Conservation (phyloP, 2,113 vertebrate species). For the Machaerirhynchus nigripectus region DNA sequence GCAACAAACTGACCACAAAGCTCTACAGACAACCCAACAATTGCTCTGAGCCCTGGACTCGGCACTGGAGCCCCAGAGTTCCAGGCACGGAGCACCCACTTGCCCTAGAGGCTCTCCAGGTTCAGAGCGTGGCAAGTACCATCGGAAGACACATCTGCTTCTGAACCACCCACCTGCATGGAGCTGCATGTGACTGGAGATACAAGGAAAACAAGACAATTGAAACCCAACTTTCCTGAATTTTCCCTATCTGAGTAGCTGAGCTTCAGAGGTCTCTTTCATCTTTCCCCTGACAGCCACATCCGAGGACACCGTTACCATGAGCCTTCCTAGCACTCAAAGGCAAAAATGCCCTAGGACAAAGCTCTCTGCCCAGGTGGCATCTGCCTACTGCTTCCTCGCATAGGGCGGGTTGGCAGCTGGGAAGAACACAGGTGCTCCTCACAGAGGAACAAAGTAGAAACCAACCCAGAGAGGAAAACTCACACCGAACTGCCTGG, state of each 20-base stretch:
- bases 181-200: neutral
- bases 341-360: neutral
- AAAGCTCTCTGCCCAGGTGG: neutral
- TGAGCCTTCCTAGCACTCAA: neutral
- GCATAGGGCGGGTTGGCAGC: rapidly evolving
- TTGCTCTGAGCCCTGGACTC: neutral
- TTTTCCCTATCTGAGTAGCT: neutral
- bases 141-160: neutral
- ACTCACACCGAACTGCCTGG: neutral
- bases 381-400: neutral
- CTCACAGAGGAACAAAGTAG: neutral
- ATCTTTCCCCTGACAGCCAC: neutral
- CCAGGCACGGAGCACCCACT: neutral
- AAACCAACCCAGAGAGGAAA: neutral
- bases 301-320: neutral
- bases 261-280: neutral
- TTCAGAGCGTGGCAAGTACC: neutral
- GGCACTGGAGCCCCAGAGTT: neutral
- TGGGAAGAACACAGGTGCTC: neutral
- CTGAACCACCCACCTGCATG: neutral
- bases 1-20: neutral
- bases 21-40: neutral
- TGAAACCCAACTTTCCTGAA: neutral
- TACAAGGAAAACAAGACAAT: neutral
- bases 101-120: neutral